Evolutionary conservation across 2,888 invertebrate species (phyloP).

Genomic region (Melanargia galathea): DNA sequence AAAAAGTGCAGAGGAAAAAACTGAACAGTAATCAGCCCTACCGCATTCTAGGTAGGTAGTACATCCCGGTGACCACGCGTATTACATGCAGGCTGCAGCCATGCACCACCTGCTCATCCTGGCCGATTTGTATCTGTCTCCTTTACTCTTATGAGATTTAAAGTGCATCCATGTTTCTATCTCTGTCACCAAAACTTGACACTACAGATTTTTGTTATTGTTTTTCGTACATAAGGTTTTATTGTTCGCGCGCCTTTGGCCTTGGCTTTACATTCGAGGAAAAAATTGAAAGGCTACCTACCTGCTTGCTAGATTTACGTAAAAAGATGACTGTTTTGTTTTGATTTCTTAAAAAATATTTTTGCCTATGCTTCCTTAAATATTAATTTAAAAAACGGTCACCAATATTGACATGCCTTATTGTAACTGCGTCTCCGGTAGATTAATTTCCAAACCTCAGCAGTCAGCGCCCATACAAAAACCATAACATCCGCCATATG

Average conservation of each 20-base stretch:
- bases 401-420: constrained; percentile 3
- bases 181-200: constrained; percentile 10
- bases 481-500: constrained; percentile 60
- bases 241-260: not conserved
- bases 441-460: constrained; percentile 34
- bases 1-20: constrained; percentile 7
- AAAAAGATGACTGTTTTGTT: constrained; percentile 12
- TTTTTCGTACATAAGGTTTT: constrained; percentile 1
- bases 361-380: too few relatives aligned
- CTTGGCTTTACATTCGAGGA: constrained; percentile 17
- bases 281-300: constrained; percentile 24
- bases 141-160: constrained; percentile 11
- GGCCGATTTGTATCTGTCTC: constrained; percentile 17
- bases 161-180: constrained; percentile 2
- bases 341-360: too few relatives aligned
- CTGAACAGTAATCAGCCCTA: constrained; percentile 24
- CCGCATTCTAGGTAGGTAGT: constrained; percentile 22
- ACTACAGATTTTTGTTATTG: constrained; percentile 18
- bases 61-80: constrained; percentile 23
- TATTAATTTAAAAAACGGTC: too few relatives aligned
- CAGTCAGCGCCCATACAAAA: constrained; percentile 57
- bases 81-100: too few relatives aligned
- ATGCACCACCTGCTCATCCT: constrained; percentile 29
- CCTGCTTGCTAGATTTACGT: not conserved
- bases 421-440: constrained; percentile 5